Base-by-base conservation (phyloP, 2,888 invertebrate species). In the Cartodere bifasciata region DNA sequence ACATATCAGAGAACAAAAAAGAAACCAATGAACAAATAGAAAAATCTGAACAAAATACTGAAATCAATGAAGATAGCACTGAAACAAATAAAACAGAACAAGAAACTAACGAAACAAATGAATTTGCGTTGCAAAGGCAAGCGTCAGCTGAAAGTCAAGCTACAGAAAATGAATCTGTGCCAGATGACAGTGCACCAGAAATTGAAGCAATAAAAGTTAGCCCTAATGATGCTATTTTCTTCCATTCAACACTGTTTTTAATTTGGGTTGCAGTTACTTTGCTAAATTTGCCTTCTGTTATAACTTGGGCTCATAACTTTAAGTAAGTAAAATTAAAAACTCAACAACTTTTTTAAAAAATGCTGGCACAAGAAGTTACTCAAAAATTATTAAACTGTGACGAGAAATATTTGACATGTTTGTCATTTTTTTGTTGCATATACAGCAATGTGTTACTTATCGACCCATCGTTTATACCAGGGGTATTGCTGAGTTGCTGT, bases 281-380 rank as follows among this genome's bases (percentile, higher is more conserved):
- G n/a, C 59, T 83, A 21, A 81, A 80, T 56, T 42, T 78, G 7
- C 85, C 86, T 0, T 70, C 75, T 23, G 67, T 78, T 10, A 53
- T 86, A 23, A 78, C 82, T 4, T 87, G 86, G 86, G 78, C 83
- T 0, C 75, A 75, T 49, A 82, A 79, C 62, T 81, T 76, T 46
- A 72, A 72, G 83, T 84, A 65, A 67, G 65, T 63, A 23, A 24
- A 13, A 24, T 9, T 28, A 10, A 29, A 35, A 28, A 28, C 3
- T 23, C 7, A 9, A 5, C 11, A 7, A 23, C 10, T 9, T 5
- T 23, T 23, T 7, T 11, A 23, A 23, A 10, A 6, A 23, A n/a
- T n/a, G n/a, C n/a, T n/a, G n/a, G n/a, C n/a, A n/a, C n/a, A n/a
- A n/a, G n/a, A n/a, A n/a, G 20, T 9, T 17, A 9, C 20, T 17